Evolutionary conservation across 2,113 vertebrate genomes (phyloP), one percentile per base, ranked within the genome.

Genomic region (Excalfactoria chinensis): DNA sequence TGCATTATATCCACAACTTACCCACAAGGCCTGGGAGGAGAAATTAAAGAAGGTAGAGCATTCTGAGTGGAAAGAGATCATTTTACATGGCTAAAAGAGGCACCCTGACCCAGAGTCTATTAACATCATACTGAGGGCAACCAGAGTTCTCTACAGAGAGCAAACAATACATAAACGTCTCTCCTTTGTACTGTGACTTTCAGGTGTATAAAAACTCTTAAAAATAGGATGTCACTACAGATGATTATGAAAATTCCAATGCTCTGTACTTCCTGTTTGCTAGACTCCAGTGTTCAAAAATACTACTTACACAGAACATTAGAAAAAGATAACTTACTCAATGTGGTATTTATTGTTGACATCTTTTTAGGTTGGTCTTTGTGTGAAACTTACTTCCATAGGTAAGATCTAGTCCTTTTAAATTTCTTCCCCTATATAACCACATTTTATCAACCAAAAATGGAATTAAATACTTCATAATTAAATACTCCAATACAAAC

Each of bases 21-120:
- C 6, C 23, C 62, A 2, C 10, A 10, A 16, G 30, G 40, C 13
- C 41, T 53, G 3, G 30, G 49, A 75, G 78, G 19, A 28, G 2
- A 4, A 46, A 25, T 64, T 3, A 5, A 23, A 60, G 26, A 21
- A 6, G 4, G 12, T 44, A 12, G 40, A 64, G 21, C 17, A 20
- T 30, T 13, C 66, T 49, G 58, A 0, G 0, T 44, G n/a, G 30
- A 69, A 66, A 58, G 6, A 62, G 6, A 16, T 28, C 9, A 2
- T 9, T 62, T 84, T 87, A 17, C 1, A 0, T 32, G 23, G 6
- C 6, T 63, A 4, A 28, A 28, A 80, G 68, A 12, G 19, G 4
- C n/a, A 83, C 40, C 15, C 20, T 25, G 4, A 5, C 35, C n/a
- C 28, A 17, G 4, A 60, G 37, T 59, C 22, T 86, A 13, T 18